Evolutionary conservation across 2,113 vertebrate genomes (phyloP).

Genomic region (Hystrix brachyura): DNA sequence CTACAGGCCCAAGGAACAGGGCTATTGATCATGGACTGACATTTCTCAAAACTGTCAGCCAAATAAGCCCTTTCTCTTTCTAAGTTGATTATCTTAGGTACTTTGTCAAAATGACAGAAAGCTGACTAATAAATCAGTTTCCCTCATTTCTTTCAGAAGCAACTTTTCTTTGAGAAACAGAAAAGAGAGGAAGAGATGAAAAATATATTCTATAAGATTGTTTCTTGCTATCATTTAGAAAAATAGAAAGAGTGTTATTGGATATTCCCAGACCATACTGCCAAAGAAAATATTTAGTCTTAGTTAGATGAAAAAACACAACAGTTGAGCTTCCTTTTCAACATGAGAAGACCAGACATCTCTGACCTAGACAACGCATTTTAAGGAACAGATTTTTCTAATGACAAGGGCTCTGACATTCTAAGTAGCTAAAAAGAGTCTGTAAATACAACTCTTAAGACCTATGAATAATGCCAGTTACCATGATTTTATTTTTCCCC

Average conservation of each 20-base stretch:
- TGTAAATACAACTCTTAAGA: background rate
- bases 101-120: background rate
- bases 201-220: background rate
- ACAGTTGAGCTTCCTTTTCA: background rate
- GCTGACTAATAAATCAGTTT: background rate
- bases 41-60: background rate
- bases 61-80: background rate
- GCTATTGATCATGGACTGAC: background rate
- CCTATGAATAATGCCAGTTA: background rate
- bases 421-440: background rate
- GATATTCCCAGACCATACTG: background rate
- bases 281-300: background rate
- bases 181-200: background rate
- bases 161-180: background rate
- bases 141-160: background rate
- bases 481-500: background rate
- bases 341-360: background rate
- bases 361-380: background rate
- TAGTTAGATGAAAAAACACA: background rate
- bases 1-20: too few relatives aligned
- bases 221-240: background rate
- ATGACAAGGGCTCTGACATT: background rate
- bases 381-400: background rate
- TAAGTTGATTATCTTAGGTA: background rate
- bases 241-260: background rate